Evolutionary conservation across 2,888 invertebrate genomes (phyloP), one percentile per base, ranked within the genome.

Genomic region (Acleris laterana): DNA sequence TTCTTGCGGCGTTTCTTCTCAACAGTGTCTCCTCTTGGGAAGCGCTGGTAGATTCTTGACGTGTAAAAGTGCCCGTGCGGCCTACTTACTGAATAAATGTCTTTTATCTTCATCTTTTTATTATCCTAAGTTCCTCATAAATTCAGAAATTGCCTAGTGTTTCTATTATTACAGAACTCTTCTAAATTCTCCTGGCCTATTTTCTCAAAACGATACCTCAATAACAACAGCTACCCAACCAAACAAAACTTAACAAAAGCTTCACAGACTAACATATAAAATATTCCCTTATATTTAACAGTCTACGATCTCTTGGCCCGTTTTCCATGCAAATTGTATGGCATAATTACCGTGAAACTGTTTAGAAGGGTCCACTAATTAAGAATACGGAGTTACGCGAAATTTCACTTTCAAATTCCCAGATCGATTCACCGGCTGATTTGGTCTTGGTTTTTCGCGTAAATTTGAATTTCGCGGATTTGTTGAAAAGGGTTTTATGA

Each of bases 391-490:
- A 72, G 81, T 81, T 64, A 72, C 75, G 69, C 76, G 44, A 61
- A 81, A 89, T 88, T 88, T 84, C 77, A 85, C 85, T 88, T 87
- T 82, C 88, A 88, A 88, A 89, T 88, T 85, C 64, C 63, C 66
- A 69, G 68, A 77, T 79, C 75, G 73, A 74, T 71, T 64, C 66
- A 28, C 20, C 65, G 60, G 50, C 60, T 65, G 65, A 65, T 65
- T 61, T 65, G 60, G 42, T 46, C 25, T 20, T 55, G 60, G 32
- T 60, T 61, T 60, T 65, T 65, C n/a, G 16, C 28, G 28, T 49
- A 38, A 63, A 52, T 64, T 60, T 19, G 25, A 17, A n/a, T 28
- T 28, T 51, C 17, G 46, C 1, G 1, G 42, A 55, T 7, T 42
- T 16, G 17, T n/a, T 11, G 38, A 4, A 38, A 38, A 38, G 13